A percentile compares a stretch with the other conserved stretches of the same genome.
Conservation (phyloP, 2,113 vertebrate species). For the Bufo gargarizans region DNA sequence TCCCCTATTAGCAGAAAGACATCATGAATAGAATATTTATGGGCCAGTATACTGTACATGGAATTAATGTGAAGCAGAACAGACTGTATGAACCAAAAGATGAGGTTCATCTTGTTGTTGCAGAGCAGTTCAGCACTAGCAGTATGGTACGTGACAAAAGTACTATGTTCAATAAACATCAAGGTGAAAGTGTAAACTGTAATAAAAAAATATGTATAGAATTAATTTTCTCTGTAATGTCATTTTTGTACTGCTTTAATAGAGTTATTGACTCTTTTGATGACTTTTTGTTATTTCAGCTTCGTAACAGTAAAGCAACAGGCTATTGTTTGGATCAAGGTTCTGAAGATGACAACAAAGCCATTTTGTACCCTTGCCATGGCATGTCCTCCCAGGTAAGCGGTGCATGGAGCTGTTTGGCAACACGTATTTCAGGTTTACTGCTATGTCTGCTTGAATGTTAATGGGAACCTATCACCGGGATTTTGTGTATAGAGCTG, state of each 20-base stretch:
- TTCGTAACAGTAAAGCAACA: constrained; percentile 95
- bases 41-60: no score
- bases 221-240: not conserved
- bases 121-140: no score
- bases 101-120: no score
- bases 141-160: no score
- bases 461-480: not conserved
- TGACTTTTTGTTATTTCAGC: constrained; percentile 69
- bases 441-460: not conserved
- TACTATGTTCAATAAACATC: not conserved
- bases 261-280: not conserved
- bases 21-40: no score
- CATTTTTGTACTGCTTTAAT: not conserved
- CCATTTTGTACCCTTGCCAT: constrained; percentile 95
- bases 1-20: no score
- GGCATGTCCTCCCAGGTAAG: constrained; percentile 98
- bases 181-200: not conserved
- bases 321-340: constrained; percentile 97
- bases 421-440: not conserved
- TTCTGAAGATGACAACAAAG: constrained; percentile 91
- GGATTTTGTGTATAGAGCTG: no score
- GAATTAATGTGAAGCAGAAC: no score
- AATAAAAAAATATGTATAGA: not conserved
- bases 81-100: no score
- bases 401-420: not conserved